These are phyloP conservation scores for Tribolium castaneum DNA, from an alignment of 1,140 invertebrate species.

Conservation along the genomic window DNA sequence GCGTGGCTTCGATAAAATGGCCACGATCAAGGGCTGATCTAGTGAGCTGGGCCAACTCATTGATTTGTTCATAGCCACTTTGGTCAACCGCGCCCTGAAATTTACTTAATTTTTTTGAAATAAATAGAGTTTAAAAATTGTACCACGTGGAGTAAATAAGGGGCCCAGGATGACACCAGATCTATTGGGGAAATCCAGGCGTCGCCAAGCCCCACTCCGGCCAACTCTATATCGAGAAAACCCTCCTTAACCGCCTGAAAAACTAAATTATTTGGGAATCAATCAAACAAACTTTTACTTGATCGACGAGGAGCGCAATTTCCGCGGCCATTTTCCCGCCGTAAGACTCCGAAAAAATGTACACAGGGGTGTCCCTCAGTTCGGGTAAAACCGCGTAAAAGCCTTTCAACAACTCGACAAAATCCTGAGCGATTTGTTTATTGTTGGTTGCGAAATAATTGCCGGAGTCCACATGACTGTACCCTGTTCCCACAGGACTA, in stretches of 20 bases:
- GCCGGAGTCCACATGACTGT: slow-evolving; percentile 77
- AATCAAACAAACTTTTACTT: background rate
- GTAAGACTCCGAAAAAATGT: slow-evolving; percentile 87
- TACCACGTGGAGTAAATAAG: slow-evolving; percentile 78
- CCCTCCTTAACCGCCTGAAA: slow-evolving; percentile 73
- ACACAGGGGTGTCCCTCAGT: slow-evolving; percentile 77
- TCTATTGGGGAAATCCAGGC: slow-evolving; percentile 89
- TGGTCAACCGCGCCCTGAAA: slow-evolving; percentile 73
- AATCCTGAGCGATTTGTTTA: slow-evolving; percentile 78
- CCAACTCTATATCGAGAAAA: slow-evolving; percentile 77
- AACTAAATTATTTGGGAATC: background rate
- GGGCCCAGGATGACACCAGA: slow-evolving; percentile 82
- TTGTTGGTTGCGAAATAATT: slow-evolving; percentile 72
- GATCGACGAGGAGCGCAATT: slow-evolving; percentile 69
- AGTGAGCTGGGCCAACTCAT: slow-evolving; percentile 65
- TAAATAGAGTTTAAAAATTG: slow-evolving; percentile 56
- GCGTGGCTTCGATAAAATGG: slow-evolving; percentile 71
- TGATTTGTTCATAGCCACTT: slow-evolving; percentile 68
- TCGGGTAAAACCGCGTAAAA: slow-evolving; percentile 73
- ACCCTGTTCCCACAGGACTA: slow-evolving; percentile 88
- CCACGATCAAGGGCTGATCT: slow-evolving; percentile 67
- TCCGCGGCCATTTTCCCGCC: slow-evolving; percentile 91
- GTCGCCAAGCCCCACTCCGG: slow-evolving; percentile 84
- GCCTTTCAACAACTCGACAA: slow-evolving; percentile 74
- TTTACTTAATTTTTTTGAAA: slow-evolving; percentile 32